Base-by-base conservation (phyloP, 2,113 vertebrate genomes). In the Rhinopithecus roxellana region DNA sequence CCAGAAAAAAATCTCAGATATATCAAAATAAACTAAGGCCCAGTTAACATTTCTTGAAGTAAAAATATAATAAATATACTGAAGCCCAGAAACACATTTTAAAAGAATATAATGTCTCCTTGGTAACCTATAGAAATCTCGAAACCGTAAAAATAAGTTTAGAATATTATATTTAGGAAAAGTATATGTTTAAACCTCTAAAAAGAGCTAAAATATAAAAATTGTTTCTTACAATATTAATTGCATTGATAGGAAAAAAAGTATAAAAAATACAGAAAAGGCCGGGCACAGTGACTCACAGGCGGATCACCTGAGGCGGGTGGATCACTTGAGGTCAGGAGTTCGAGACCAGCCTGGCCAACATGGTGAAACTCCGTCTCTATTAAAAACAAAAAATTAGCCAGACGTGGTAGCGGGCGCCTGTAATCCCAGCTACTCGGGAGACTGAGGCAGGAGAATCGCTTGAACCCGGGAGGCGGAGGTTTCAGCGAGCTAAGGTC, bases 141-240 rank as follows among this genome's bases (percentile, higher is more conserved):
- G 89, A 85, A 93, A 95, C 59, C 83, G 6, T 93, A 67, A 91
- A 92, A 88, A 52, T 80, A 23, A 90, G 10, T 82, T 95, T 59
- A 86, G 35, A 94, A 80, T 55, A 93, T 70, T 45, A 84, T 35
- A 83, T 30, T 95, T 74, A 94, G 77, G 8, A 89, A 92, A 92
- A 84, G 27, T 38, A 90, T 30, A 38, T 50, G 80, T 67, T 88
- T 78, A 81, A 94, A 52, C 5, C n/a, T 50, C 48, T 78, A 50
- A 91, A 93, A 89, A 95, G 40, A 89, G 10, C 43, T 59, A 96
- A 96, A 83, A 67, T 72, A 45, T 35, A 61, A 96, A 97, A 82
- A 45, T 40, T 81, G 12, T 32, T 83, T 82, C 74, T 80, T 83
- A 92, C 6, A 55, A 67, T 79, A 72, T 79, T 72, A 38, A 35